Conservation (phyloP, 30 jellyfish, hydroid and myxozoan genomes). For the Catostylus mosaicus region DNA sequence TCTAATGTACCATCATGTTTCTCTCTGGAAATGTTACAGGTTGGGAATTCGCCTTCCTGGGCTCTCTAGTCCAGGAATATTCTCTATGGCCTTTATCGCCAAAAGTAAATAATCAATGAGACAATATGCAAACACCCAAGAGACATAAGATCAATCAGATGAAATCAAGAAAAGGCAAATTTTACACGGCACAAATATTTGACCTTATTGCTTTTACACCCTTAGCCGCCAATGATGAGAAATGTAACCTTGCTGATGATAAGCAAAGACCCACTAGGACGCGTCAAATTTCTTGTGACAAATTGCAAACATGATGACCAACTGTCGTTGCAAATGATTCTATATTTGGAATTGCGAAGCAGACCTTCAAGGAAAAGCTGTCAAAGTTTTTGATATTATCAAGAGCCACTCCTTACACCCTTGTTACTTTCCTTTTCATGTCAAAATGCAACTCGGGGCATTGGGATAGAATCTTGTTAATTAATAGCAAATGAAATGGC, state of each 20-base stretch:
- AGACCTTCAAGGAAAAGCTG: too few relatives aligned
- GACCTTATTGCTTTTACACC: neutral
- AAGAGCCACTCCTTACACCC: too few relatives aligned
- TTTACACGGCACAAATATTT: neutral
- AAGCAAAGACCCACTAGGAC: neutral
- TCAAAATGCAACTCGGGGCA: too few relatives aligned
- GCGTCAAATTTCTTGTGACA: conserved; percentile 1
- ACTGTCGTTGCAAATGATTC: neutral
- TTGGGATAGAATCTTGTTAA: too few relatives aligned
- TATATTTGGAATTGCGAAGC: neutral
- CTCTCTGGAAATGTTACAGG: too few relatives aligned
- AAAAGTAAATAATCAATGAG: neutral
- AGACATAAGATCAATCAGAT: neutral
- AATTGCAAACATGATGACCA: neutral
- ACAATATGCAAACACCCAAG: neutral
- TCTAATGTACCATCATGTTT: too few relatives aligned
- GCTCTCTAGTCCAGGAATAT: too few relatives aligned
- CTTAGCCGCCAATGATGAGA: neutral
- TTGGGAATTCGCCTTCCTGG: too few relatives aligned
- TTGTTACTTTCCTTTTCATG: too few relatives aligned
- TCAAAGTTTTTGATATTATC: too few relatives aligned
- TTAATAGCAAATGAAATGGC: too few relatives aligned
- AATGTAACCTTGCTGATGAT: neutral
- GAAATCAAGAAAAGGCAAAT: neutral
- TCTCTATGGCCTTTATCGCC: neutral